These are phyloP conservation scores for Amphiprion percula DNA, from an alignment of 2,113 vertebrate species.

Conservation along the genomic window DNA sequence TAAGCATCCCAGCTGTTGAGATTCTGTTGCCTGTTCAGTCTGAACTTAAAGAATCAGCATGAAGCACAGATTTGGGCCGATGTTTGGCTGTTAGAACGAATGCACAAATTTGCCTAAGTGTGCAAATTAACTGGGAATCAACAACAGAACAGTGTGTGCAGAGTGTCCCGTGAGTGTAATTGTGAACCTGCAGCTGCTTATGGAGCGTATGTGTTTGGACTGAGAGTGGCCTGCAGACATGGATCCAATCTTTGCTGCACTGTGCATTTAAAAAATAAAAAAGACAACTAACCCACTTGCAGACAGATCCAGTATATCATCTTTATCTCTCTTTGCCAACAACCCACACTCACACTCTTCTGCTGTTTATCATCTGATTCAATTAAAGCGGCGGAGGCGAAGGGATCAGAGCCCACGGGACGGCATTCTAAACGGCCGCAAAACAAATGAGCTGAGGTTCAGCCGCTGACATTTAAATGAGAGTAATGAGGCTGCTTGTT, in stretches of 20 bases:
- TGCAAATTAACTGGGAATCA: background rate
- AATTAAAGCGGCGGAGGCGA: conserved; percentile 66
- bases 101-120: background rate
- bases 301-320: conserved; percentile 57
- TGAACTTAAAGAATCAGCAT: background rate
- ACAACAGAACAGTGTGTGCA: background rate
- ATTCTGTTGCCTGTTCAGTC: too few species aligned
- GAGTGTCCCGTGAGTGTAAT: background rate
- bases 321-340: conserved; percentile 58
- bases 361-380: conserved; percentile 75
- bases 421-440: conserved; percentile 62
- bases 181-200: background rate
- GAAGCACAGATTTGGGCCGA: background rate
- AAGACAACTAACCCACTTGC: conserved; percentile 17
- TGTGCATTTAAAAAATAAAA: conserved; percentile 14
- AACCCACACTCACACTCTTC: conserved; percentile 44
- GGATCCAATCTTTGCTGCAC: background rate
- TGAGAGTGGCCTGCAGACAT: background rate
- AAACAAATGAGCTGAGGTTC: conserved; percentile 77
- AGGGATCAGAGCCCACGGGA: conserved; percentile 63
- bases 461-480: conserved; percentile 77
- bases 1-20: too few species aligned
- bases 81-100: too few species aligned
- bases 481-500: conserved; percentile 78
- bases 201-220: background rate